Evolutionary conservation across 2,888 invertebrate genomes (phyloP).

Genomic region (Meteorus colon): DNA sequence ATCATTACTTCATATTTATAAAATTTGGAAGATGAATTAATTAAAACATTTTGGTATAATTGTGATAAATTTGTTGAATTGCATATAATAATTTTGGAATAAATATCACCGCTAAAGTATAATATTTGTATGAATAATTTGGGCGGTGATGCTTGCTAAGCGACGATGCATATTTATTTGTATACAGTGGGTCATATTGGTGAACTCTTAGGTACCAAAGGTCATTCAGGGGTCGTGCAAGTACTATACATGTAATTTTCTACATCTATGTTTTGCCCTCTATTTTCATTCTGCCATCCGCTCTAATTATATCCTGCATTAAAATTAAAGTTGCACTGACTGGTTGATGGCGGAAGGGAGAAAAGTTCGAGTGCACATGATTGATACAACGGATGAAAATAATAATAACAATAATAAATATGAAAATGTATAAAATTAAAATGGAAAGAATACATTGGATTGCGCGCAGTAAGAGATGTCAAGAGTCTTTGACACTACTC

Average conservation of each 20-base stretch:
- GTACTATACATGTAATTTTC: not conserved
- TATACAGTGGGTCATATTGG: not conserved
- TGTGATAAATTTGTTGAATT: not conserved
- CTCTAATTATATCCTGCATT: slow-evolving; percentile 30
- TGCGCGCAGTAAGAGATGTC: not conserved
- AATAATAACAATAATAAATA: slow-evolving; percentile 6
- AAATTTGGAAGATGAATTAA: not conserved
- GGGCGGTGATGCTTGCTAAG: no score
- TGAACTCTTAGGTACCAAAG: slow-evolving; percentile 34
- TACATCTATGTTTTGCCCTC: not conserved
- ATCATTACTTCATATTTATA: not conserved
- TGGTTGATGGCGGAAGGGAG: not conserved
- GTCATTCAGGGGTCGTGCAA: slow-evolving; percentile 38
- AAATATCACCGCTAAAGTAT: no score
- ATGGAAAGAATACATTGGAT: slow-evolving; percentile 31
- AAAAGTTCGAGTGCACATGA: not conserved
- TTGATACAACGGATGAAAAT: not conserved
- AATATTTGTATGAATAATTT: no score
- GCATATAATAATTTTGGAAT: no score
- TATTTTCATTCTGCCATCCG: slow-evolving; percentile 23
- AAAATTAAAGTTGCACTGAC: slow-evolving; percentile 18
- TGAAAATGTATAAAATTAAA: slow-evolving; percentile 9
- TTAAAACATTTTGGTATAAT: not conserved
- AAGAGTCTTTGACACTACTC: slow-evolving; percentile 24
- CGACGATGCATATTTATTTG: not conserved